Base-by-base conservation (phyloP, 1,140 invertebrate genomes). In the Pachypsylla venusta region DNA sequence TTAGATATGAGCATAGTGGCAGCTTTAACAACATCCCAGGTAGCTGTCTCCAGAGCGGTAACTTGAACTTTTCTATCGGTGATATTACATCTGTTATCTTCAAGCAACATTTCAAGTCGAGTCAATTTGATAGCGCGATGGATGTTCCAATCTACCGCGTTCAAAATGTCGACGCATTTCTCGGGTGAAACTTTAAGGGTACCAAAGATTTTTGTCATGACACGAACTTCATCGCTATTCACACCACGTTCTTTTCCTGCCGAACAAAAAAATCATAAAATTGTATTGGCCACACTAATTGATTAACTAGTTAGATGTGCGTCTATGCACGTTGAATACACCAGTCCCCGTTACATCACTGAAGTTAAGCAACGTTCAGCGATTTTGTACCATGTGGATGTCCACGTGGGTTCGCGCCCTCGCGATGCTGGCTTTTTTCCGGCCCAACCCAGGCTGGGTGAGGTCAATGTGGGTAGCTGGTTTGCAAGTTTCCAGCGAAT, bases 191-290 rank as follows among this genome's bases (percentile, higher is more conserved):
- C 86, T 73, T 87, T 65, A 5, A 54, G 78, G 64, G 86, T 80
- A 57, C 87, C 86, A 40, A 94, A 77, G 14, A 94, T 86, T 74
- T 93, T 93, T 56, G 81, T 78, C 88, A 94, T 91, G 22, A 93
- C 89, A 63, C 88, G 75, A 42, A 95, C 87, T 78, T 94, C 90
- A 69, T 94, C 89, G 1, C 87, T 89, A 64, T 89, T 85, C 1
- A 82, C 78, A 1, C 88, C 87, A 54, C 85, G 79, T n/a, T 82
- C 80, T n/a, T 83, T 78, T 0, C 87, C 85, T 2, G 78, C 78
- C 58, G 76, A 35, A 16, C 10, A 35, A 35, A 16, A 10, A 35
- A n/a, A n/a, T n/a, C n/a, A n/a, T n/a, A n/a, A n/a, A n/a, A n/a
- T n/a, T n/a, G n/a, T n/a, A n/a, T n/a, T n/a, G n/a, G n/a, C n/a